Evolutionary conservation across 2,113 vertebrate genomes (phyloP).

Genomic region (Tyto alba): DNA sequence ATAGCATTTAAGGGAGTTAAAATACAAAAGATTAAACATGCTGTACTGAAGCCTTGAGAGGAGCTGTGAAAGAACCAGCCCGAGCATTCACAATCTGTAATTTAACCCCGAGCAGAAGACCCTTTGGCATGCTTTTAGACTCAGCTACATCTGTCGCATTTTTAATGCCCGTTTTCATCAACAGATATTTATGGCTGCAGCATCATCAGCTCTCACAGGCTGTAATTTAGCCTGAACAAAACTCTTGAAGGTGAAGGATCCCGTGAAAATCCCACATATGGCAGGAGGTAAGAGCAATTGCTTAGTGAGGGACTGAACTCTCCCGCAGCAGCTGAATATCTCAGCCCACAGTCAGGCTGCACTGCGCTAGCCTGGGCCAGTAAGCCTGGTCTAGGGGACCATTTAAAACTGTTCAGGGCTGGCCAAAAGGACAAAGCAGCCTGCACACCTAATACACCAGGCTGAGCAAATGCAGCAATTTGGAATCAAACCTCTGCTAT

Average conservation of each 20-base stretch:
- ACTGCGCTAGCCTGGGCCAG: neutral
- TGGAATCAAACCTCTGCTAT: neutral
- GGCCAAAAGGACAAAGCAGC: neutral
- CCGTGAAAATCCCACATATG: neutral
- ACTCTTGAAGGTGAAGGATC: neutral
- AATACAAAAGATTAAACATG: neutral
- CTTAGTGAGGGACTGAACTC: neutral
- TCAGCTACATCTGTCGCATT: neutral
- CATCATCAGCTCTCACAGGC: neutral
- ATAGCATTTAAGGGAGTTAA: neutral
- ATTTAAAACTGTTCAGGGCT: neutral
- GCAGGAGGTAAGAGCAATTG: neutral
- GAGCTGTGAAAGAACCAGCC: neutral
- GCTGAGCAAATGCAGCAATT: neutral
- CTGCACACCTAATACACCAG: neutral
- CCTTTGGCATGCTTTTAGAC: neutral
- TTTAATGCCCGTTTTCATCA: neutral
- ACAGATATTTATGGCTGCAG: neutral
- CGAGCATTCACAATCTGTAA: fast-evolving
- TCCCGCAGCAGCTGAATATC: neutral
- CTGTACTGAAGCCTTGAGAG: neutral
- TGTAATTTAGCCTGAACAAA: neutral
- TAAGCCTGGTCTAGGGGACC: neutral
- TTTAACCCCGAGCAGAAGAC: neutral
- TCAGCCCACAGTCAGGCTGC: neutral